A percentile compares a stretch with the other conserved stretches of the same genome.
Evolutionary conservation across 1,140 invertebrate genomes (phyloP).

Genomic region (Mycetomoellerius zeteki): DNA sequence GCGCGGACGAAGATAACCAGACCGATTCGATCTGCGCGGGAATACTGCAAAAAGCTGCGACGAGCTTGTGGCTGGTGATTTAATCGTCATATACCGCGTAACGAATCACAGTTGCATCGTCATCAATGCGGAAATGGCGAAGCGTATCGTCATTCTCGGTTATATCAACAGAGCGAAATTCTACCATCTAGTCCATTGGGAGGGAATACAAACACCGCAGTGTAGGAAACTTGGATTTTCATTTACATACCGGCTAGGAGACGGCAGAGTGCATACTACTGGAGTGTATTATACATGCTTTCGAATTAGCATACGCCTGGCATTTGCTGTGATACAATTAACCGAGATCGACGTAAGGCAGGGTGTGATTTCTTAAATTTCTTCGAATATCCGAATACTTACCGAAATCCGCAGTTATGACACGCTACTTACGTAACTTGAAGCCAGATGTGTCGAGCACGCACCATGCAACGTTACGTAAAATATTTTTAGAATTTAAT

Average conservation of each 20-base stretch:
- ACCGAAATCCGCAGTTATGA: background rate
- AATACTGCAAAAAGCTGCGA: slow-evolving; percentile 31
- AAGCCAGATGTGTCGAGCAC: background rate
- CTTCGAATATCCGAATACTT: slow-evolving; percentile 25
- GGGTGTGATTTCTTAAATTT: slow-evolving; percentile 45
- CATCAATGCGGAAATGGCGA: slow-evolving; percentile 54
- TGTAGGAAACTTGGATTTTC: slow-evolving; percentile 67
- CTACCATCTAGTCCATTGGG: slow-evolving; percentile 61
- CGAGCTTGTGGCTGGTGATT: slow-evolving; percentile 32
- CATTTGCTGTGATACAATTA: slow-evolving; percentile 62
- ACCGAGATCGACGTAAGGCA: slow-evolving; percentile 7
- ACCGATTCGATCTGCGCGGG: slow-evolving; percentile 21
- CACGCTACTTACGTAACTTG: background rate
- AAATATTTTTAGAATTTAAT: slow-evolving; percentile 6
- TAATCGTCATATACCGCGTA: slow-evolving; percentile 33
- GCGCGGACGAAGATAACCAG: slow-evolving; percentile 32
- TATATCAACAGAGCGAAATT: slow-evolving; percentile 66
- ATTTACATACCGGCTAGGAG: slow-evolving; percentile 65
- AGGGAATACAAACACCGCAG: slow-evolving; percentile 62
- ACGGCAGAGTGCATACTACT: slow-evolving; percentile 43
- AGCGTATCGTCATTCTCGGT: slow-evolving; percentile 62
- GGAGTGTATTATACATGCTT: slow-evolving; percentile 61
- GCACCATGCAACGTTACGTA: background rate
- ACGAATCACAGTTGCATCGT: slow-evolving; percentile 46
- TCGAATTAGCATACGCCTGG: slow-evolving; percentile 58